Percentiles rank a stretch among this genome's conserved stretches.
Evolutionary conservation across 2,113 vertebrate genomes (phyloP).

Genomic region (Gila orcuttii): DNA sequence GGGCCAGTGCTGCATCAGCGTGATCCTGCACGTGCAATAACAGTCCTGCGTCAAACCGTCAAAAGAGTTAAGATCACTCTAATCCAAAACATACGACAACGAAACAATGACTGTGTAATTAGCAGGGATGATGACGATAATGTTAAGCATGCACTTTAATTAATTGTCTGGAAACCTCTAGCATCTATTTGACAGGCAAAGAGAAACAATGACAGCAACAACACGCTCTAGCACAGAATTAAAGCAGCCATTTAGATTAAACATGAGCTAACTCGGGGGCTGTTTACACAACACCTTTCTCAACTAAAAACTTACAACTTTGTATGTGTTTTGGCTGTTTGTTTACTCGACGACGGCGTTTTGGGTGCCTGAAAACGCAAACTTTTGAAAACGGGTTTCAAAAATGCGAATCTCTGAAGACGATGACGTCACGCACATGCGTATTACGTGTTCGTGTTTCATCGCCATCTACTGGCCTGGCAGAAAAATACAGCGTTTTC

Average conservation of each 20-base stretch:
- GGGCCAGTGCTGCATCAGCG: background rate
- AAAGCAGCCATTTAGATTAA: background rate
- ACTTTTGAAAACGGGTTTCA: too few relatives aligned
- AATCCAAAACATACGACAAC: background rate
- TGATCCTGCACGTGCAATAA: background rate
- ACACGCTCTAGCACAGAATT: background rate
- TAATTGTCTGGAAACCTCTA: background rate
- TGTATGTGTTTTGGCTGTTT: too few relatives aligned
- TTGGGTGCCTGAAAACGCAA: too few relatives aligned
- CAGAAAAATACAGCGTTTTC: background rate
- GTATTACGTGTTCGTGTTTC: too few relatives aligned
- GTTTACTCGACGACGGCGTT: too few relatives aligned
- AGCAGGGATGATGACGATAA: background rate
- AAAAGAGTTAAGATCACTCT: background rate
- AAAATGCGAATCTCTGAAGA: too few relatives aligned
- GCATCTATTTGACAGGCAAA: background rate
- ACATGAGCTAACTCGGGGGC: background rate
- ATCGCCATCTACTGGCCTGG: too few relatives aligned
- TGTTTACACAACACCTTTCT: too few relatives aligned
- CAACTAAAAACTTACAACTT: too few relatives aligned
- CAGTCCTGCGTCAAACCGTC: background rate
- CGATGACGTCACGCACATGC: too few relatives aligned
- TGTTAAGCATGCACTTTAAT: background rate
- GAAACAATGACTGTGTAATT: background rate
- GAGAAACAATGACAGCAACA: background rate